Conservation (phyloP, 2,888 invertebrate species). For the Chalcis sispes region DNA sequence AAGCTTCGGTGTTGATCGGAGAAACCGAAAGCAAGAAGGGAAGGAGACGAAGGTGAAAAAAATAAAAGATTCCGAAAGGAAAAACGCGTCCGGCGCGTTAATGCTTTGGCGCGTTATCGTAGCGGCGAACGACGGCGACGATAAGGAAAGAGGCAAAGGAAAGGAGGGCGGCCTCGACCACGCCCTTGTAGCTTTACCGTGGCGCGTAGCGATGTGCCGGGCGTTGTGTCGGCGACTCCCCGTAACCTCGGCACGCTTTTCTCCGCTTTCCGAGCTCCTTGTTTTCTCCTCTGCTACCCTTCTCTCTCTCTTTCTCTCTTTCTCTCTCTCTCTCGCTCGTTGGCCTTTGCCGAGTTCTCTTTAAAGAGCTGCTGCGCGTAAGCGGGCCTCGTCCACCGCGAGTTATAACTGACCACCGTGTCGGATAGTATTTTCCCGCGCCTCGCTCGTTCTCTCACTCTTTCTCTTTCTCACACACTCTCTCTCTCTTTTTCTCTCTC, state of each 20-base stretch:
- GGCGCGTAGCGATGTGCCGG: background rate
- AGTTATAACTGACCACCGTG: background rate
- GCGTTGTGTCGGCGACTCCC: conserved; percentile 13
- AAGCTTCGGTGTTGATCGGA: too few relatives aligned
- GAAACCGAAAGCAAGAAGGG: background rate
- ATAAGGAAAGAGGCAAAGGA: conserved; percentile 1
- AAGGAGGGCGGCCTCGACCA: conserved; percentile 26
- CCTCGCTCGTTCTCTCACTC: conserved; percentile 16
- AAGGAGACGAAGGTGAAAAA: background rate
- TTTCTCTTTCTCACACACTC: conserved; percentile 14
- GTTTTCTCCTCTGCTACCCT: background rate
- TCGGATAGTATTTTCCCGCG: background rate
- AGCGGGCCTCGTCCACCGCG: too few relatives aligned
- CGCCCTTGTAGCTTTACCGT: conserved; percentile 45
- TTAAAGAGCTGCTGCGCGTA: too few relatives aligned
- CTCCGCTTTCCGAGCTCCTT: conserved; percentile 14
- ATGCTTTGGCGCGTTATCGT: too few relatives aligned
- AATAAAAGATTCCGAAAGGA: too few relatives aligned
- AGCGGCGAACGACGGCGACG: background rate
- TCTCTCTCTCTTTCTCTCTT: background rate
- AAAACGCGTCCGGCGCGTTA: too few relatives aligned
- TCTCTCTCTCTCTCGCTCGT: background rate
- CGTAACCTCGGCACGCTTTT: too few relatives aligned
- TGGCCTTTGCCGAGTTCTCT: background rate
- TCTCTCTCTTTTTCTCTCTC: too few relatives aligned